Base-by-base conservation (phyloP, 2,797 vertebrate species). In the Cuniculus paca region DNA sequence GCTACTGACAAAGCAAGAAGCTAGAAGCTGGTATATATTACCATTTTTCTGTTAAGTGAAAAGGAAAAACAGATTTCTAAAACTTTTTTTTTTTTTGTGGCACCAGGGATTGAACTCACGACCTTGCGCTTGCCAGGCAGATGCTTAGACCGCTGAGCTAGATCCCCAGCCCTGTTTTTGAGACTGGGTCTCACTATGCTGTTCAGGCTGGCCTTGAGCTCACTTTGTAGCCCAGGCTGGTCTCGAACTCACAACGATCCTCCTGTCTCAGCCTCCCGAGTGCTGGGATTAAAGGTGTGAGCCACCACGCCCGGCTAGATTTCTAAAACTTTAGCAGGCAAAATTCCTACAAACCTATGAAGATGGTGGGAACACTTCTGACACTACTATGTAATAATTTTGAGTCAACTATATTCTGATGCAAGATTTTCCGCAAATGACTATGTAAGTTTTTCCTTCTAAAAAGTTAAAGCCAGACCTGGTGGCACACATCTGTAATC, bases 341-440 rank as follows among this genome's bases (percentile, higher is more conserved):
- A 93, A 93, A 89, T 48, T 36, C 36, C 90, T 60, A 24, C 7
- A 95, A 95, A 63, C 58, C 31, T 56, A 90, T 22, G 58, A 92
- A 88, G 45, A 93, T 85, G 13, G 45, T 74, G 5, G 20, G 28
- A 83, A 91, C 9, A 82, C 5, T 16, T 92, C n/a, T 68, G 50
- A 24, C 56, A 50, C 4, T 39, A 90, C 34, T 56, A 52, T 82
- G 17, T 50, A 74, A 65, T 68, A 80, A 92, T 92, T 96, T 85
- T 82, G 39, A 88, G 65, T 80, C 60, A 84, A 42, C 31, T 90
- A 79, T 9, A 5, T 1, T 88, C 39, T 36, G 9, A 39, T 88
- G 42, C 3, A 88, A 83, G 24, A 14, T 94, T 97, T 96, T 88
- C 90, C 87, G n/a, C 78, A 61, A 96, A 93, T 81, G 36, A 90